Conservation (phyloP, 2,113 vertebrate genomes). For the Planiliza haematocheilus region DNA sequence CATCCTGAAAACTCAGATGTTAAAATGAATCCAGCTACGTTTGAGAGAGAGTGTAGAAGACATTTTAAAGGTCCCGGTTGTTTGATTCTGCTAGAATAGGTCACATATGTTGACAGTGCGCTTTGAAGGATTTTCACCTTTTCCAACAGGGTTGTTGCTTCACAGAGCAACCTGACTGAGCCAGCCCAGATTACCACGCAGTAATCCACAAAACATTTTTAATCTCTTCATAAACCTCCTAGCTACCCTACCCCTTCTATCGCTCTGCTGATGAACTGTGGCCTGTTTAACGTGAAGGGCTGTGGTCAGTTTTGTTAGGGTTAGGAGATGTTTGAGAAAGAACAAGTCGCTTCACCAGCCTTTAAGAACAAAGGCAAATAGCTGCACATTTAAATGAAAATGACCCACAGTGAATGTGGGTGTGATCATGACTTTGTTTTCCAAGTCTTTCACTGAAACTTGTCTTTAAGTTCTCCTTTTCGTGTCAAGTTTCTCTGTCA, state of each 20-base stretch:
- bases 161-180: constrained; percentile 59
- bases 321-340: constrained; percentile 27
- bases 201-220: constrained; percentile 79
- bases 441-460: constrained; percentile 2
- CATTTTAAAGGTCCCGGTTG: not conserved
- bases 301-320: not conserved
- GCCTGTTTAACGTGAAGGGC: constrained; percentile 9
- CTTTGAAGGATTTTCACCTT: constrained; percentile 43
- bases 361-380: constrained; percentile 25
- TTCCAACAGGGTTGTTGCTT: constrained; percentile 44
- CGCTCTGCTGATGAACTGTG: not conserved
- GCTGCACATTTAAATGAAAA: not conserved
- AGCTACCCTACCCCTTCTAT: constrained; percentile 17
- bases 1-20: not conserved
- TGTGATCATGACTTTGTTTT: constrained; percentile 3
- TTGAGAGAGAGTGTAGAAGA: not conserved
- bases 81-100: not conserved
- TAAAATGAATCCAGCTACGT: not conserved
- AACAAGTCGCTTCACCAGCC: not conserved
- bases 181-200: constrained; percentile 72
- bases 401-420: not conserved
- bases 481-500: not conserved
- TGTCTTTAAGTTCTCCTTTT: constrained; percentile 45
- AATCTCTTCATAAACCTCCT: constrained; percentile 70
- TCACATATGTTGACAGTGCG: constrained; percentile 9